Evolutionary conservation across 1,140 invertebrate species (phyloP).

Genomic region (Argopecten irradians): DNA sequence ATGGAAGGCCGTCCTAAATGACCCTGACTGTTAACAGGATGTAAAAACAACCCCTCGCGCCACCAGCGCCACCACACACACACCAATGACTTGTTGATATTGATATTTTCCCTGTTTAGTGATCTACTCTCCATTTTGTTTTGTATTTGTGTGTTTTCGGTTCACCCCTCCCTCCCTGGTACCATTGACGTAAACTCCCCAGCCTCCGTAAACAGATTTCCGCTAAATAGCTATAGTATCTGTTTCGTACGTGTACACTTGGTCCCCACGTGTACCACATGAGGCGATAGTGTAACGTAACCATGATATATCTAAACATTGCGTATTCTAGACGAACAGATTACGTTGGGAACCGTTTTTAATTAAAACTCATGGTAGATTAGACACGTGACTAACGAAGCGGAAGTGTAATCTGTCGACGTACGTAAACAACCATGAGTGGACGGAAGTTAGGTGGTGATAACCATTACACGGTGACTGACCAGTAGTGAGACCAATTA

Average conservation of each 20-base stretch:
- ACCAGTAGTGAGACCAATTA: neutral
- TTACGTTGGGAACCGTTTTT: neutral
- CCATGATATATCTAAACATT: neutral
- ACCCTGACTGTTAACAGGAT: no score
- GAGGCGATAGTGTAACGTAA: neutral
- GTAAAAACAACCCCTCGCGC: no score
- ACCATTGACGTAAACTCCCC: neutral
- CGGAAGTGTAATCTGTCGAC: neutral
- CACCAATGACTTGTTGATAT: no score
- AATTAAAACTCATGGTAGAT: neutral
- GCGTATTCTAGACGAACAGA: neutral
- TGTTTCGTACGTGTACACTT: neutral
- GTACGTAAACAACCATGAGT: neutral
- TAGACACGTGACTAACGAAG: neutral
- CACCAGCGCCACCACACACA: no score
- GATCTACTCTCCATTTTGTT: no score
- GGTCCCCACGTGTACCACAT: neutral
- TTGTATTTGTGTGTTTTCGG: no score
- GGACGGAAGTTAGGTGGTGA: neutral
- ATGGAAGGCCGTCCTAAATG: no score
- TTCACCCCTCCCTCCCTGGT: neutral
- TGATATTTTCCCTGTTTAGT: no score
- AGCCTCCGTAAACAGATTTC: neutral
- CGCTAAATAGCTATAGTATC: neutral
- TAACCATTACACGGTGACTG: neutral